Base-by-base conservation (phyloP, 1,140 invertebrate genomes). In the Danaus plexippus region DNA sequence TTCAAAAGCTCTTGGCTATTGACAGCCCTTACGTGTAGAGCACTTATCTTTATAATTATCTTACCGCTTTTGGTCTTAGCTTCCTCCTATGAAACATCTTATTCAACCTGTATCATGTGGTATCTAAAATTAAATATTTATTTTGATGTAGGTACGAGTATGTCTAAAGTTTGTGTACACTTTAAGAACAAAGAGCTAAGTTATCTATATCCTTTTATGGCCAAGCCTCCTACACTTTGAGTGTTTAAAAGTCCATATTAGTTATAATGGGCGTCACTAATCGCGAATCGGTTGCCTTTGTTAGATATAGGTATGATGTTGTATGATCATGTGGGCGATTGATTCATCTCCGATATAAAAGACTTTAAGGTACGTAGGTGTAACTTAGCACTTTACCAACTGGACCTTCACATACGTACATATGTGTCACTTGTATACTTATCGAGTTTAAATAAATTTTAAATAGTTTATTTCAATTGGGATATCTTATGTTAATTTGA, bases 281-380 rank as follows among this genome's bases (percentile, higher is more conserved):
- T 63, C 71, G 66, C 77, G 69, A 81, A 86, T 84, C 69, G 69
- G 75, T 71, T 76, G 79, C 73, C 75, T 85, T 83, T 81, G 77
- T 81, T 77, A 72, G 71, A 73, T 62, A 59, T 65, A 67, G 63
- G 61, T 57, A 59, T 73, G 77, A 81, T 81, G 77, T 72, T 77
- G 75, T 71, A 22, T 43, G 44, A 58, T 43, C 51, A 72, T 48
- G 77, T 82, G 71, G 80, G 80, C 75, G 80, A 73, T 71, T 71
- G 65, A 83, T 84, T 83, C 73, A 83, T 74, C 79, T 84, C 78
- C 75, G 70, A 86, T 81, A 71, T 78, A 65, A 63, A 78, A 67
- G 22, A 32, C 75, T 77, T n/a, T 65, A 74, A 69, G 47, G 57
- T 63, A 48, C 63, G 79, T 84, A 77, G 79, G 79, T 74, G 74